Conservation (phyloP, 2,797 vertebrate genomes). For the Cynopterus sphinx region DNA sequence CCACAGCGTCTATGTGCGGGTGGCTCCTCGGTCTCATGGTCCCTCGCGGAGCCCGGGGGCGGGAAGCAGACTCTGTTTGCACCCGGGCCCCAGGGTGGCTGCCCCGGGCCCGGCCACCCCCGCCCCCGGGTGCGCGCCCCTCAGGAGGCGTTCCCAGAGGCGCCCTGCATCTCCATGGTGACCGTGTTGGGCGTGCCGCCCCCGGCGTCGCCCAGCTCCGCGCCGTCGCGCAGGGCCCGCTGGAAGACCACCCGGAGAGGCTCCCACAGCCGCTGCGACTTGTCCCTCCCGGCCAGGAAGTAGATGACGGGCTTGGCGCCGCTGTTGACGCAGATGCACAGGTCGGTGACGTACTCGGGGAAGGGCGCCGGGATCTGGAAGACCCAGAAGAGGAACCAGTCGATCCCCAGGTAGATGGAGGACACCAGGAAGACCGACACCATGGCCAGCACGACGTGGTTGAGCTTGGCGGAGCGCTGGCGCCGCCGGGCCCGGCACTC, state of each 20-base stretch:
- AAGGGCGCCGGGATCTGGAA: constrained; percentile 77
- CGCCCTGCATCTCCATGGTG: constrained; percentile 77
- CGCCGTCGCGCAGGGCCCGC: constrained; percentile 72
- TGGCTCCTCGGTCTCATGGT: neutral
- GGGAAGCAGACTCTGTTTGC: neutral
- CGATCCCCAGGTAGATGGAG: constrained; percentile 77
- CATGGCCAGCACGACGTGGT: constrained; percentile 69
- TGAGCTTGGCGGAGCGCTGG: constrained; percentile 75
- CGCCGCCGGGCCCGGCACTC: constrained; percentile 64
- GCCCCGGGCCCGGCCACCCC: neutral
- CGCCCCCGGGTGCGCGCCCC: accelerated
- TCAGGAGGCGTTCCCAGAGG: constrained; percentile 68
- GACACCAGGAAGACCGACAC: constrained; percentile 74
- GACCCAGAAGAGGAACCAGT: constrained; percentile 80
- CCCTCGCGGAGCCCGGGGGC: neutral
- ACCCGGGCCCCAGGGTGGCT: accelerated
- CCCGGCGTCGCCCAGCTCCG: neutral
- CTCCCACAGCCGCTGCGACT: constrained; percentile 74
- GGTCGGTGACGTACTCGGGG: constrained; percentile 75
- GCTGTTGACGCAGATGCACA: constrained; percentile 71
- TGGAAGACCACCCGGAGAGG: constrained; percentile 75
- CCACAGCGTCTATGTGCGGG: neutral
- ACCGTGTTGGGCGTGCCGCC: constrained; percentile 56
- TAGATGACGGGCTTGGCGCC: constrained; percentile 71
- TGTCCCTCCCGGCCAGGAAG: constrained; percentile 78